Evolutionary conservation across 1,140 invertebrate genomes (phyloP).

Genomic region (Chrysoperla carnea): DNA sequence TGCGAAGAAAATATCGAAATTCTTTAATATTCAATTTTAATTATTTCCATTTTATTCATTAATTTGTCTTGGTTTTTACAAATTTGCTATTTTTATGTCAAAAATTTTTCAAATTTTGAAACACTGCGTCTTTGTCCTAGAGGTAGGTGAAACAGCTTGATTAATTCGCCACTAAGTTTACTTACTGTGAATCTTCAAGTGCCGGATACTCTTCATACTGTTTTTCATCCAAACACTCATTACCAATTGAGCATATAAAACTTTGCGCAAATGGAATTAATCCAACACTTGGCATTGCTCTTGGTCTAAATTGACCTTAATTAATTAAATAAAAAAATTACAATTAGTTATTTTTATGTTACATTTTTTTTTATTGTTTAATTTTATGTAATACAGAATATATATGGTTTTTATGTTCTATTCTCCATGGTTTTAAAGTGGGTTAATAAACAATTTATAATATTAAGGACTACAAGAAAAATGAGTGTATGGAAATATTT

Average conservation of each 20-base stretch:
- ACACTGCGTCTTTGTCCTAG: too few species aligned
- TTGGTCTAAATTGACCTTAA: slow-evolving; percentile 36
- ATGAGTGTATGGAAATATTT: too few species aligned
- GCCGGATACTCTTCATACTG: neutral
- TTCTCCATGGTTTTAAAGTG: neutral
- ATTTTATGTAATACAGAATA: neutral
- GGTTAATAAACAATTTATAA: neutral
- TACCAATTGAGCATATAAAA: slow-evolving; percentile 30
- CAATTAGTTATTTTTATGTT: neutral
- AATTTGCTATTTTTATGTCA: too few species aligned
- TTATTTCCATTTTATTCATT: too few species aligned
- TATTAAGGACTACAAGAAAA: too few species aligned
- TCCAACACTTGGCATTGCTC: slow-evolving; percentile 37
- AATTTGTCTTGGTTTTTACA: too few species aligned
- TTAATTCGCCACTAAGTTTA: too few species aligned
- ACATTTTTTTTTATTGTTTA: neutral
- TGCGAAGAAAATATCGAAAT: too few species aligned
- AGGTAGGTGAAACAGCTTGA: too few species aligned
- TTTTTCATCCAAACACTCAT: neutral
- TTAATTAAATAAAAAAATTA: slow-evolving; percentile 1
- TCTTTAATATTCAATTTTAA: too few species aligned
- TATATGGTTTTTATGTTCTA: neutral
- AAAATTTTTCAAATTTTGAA: too few species aligned
- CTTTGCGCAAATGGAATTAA: slow-evolving; percentile 41
- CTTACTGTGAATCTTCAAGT: neutral